Conservation (phyloP, 1,140 invertebrate genomes). For the Sitobion miscanthi region DNA sequence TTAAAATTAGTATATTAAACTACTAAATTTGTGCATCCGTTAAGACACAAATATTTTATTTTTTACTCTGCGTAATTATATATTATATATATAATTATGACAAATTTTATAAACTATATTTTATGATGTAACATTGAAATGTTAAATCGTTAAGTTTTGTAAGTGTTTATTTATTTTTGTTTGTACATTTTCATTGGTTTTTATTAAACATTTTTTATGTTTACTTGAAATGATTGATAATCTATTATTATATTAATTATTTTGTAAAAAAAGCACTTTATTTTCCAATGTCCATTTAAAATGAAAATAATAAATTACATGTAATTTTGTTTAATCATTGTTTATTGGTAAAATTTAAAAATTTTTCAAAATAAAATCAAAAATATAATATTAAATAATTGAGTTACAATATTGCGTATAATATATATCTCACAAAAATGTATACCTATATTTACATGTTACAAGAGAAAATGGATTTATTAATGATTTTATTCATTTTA, state of each 20-base stretch:
- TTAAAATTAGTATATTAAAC: conserved; percentile 1
- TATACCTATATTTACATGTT: not conserved
- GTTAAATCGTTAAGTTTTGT: conserved; percentile 56
- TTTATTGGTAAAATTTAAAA: conserved; percentile 6
- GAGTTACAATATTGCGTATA: not conserved
- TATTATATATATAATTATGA: conserved; percentile 22
- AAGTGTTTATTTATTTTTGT: conserved; percentile 56
- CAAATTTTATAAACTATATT: conserved; percentile 43
- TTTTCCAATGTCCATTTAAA: conserved; percentile 18
- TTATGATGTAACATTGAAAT: conserved; percentile 39
- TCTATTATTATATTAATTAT: conserved; percentile 40
- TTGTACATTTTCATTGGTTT: conserved; percentile 54
- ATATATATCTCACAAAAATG: not conserved
- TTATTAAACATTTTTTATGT: conserved; percentile 33
- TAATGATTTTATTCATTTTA: not conserved
- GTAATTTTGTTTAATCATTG: conserved; percentile 38
- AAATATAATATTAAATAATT: not conserved
- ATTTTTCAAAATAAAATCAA: not conserved
- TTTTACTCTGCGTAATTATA: conserved; percentile 25
- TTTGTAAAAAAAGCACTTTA: conserved; percentile 9
- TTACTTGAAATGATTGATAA: conserved; percentile 36
- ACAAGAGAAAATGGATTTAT: not conserved
- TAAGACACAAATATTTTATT: conserved; percentile 26
- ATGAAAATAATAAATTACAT: conserved; percentile 39
- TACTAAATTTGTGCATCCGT: not conserved